Evolutionary conservation across 1,140 invertebrate genomes (phyloP).

Genomic region (Pararge aegeria): DNA sequence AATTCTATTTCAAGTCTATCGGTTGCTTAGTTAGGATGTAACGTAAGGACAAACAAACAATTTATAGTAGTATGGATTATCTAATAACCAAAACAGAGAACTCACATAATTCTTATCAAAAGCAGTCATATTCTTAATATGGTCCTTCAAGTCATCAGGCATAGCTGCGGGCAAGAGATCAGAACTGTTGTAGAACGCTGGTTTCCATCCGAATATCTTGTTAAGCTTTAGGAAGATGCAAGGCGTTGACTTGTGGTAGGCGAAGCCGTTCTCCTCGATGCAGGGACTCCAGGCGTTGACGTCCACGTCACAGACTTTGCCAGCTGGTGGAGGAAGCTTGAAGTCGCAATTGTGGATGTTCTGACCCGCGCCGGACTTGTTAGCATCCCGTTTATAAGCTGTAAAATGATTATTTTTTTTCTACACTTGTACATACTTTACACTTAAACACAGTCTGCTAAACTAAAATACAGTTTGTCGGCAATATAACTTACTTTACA

Average conservation of each 20-base stretch:
- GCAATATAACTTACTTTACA: too few species aligned
- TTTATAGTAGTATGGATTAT: too few species aligned
- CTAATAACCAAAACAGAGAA: conserved; percentile 9
- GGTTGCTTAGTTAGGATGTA: too few species aligned
- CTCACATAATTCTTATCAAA: conserved; percentile 72
- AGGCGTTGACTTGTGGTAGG: conserved; percentile 88
- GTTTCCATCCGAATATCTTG: conserved; percentile 89
- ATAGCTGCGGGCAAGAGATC: conserved; percentile 82
- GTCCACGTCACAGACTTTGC: conserved; percentile 80
- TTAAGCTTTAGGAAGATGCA: conserved; percentile 92
- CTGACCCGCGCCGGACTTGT: conserved; percentile 82
- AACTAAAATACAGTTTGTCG: too few species aligned
- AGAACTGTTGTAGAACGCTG: conserved; percentile 85
- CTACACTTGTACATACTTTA: too few species aligned
- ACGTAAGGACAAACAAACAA: too few species aligned
- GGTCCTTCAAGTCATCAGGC: conserved; percentile 83
- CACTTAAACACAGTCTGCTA: too few species aligned
- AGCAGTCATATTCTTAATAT: conserved; percentile 85
- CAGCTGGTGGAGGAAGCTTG: conserved; percentile 81
- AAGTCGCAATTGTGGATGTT: conserved; percentile 86
- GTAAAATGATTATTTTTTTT: too few species aligned
- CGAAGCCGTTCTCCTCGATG: conserved; percentile 86
- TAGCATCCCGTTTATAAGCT: conserved; percentile 86
- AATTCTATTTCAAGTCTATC: too few species aligned
- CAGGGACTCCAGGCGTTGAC: conserved; percentile 84